Evolutionary conservation across 2,113 vertebrate species (phyloP).

Genomic region (Eulemur macaco): DNA sequence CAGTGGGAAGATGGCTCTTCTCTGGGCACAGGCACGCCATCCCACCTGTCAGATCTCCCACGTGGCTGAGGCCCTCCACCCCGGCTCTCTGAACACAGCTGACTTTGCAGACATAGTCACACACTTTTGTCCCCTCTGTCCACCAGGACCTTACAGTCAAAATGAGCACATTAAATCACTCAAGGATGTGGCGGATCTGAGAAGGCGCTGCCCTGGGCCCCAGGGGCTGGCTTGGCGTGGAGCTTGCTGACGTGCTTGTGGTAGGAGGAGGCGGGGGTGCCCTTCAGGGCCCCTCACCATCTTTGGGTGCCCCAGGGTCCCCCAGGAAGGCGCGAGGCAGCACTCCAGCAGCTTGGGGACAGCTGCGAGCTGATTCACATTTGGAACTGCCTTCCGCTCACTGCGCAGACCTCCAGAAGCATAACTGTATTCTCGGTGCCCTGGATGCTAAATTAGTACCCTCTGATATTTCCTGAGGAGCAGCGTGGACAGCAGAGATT

Average conservation of each 20-base stretch:
- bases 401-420: not conserved
- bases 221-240: not conserved
- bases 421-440: rapidly evolving
- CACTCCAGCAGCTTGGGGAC: too few relatives aligned
- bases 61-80: not conserved
- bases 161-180: not conserved
- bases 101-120: not conserved
- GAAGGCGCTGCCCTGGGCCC: not conserved
- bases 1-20: not conserved
- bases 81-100: too few relatives aligned
- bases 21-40: too few relatives aligned
- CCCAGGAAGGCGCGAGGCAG: not conserved
- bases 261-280: too few relatives aligned
- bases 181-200: rapidly evolving
- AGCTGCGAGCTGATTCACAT: not conserved
- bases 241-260: too few relatives aligned
- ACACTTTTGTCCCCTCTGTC: too few relatives aligned
- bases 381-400: not conserved
- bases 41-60: not conserved
- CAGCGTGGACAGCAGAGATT: too few relatives aligned
- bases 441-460: too few relatives aligned
- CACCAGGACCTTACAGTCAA: not conserved
- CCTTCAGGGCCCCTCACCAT: not conserved
- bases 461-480: not conserved
- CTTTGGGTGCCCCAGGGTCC: too few relatives aligned